Percentiles rank a stretch among this genome's conserved stretches.
phyloP scores from a whole-genome alignment of 2,113 vertebrate genomes.

The Micromys minutus region DNA sequence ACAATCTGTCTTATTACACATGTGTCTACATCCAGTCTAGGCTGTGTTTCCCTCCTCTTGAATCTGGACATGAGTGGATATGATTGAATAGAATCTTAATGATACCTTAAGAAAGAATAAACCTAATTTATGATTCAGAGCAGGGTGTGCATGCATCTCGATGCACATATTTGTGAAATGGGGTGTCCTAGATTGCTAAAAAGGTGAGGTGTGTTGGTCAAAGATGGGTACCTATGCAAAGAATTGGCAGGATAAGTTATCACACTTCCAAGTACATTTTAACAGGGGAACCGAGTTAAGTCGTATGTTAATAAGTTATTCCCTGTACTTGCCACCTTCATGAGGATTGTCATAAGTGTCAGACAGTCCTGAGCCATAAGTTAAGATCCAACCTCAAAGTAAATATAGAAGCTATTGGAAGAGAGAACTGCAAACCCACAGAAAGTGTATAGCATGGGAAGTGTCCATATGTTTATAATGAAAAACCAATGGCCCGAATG shows the following conservation, averaged over 20 bases:
- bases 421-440: not conserved
- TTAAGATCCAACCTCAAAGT: not conserved
- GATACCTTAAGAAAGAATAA: not conserved
- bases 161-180: not conserved
- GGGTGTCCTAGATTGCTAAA: not conserved
- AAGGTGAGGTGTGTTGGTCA: not conserved
- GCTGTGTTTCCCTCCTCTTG: not conserved
- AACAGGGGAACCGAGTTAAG: not conserved
- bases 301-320: no score
- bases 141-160: no score
- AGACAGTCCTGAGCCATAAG: not conserved
- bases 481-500: not conserved
- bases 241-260: no score
- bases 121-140: not conserved
- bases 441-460: not conserved
- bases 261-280: not conserved
- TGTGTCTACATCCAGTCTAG: not conserved
- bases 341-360: not conserved
- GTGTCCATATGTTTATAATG: not conserved
- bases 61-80: not conserved
- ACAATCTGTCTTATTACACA: not conserved
- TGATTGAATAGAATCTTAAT: not conserved
- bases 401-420: constrained; percentile 32
- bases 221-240: not conserved
- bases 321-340: not conserved